Conservation (phyloP, 2,113 vertebrate genomes). For the Pangasianodon hypophthalmus region DNA sequence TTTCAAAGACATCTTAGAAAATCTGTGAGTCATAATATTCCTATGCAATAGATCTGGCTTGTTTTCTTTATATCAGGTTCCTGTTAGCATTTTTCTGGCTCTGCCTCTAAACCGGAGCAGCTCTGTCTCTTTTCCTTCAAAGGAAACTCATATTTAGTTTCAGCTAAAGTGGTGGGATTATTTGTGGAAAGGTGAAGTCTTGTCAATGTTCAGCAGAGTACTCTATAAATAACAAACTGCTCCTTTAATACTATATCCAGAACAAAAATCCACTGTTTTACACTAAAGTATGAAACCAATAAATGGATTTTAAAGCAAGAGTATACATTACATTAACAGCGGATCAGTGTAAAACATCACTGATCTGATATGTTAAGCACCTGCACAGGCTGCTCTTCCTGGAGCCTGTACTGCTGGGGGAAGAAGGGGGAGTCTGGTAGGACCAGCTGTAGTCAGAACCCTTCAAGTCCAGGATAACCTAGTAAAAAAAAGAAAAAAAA, state of each 20-base stretch:
- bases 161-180: not conserved
- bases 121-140: not conserved
- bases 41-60: not conserved
- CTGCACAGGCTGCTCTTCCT: conserved; percentile 99
- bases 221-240: not conserved
- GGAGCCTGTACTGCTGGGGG: conserved; percentile 89
- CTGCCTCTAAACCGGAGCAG: not conserved
- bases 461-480: conserved; percentile 98
- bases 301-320: not conserved
- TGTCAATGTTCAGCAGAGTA: not conserved
- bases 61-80: not conserved
- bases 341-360: not conserved
- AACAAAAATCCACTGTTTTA: not conserved
- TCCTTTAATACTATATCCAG: not conserved
- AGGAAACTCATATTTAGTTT: not conserved
- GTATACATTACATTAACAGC: not conserved
- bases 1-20: not conserved
- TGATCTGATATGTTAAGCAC: conserved; percentile 61
- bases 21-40: not conserved
- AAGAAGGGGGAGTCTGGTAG: conserved; percentile 96
- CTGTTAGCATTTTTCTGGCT: not conserved
- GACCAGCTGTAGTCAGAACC: conserved; percentile 98
- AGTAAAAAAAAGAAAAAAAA: conserved; percentile 25
- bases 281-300: not conserved
- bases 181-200: not conserved